Percentiles rank a stretch among this genome's conserved stretches.
Evolutionary conservation across 53 echinoderm and acorn worm species (phyloP).

Genomic region (Crossaster papposus): DNA sequence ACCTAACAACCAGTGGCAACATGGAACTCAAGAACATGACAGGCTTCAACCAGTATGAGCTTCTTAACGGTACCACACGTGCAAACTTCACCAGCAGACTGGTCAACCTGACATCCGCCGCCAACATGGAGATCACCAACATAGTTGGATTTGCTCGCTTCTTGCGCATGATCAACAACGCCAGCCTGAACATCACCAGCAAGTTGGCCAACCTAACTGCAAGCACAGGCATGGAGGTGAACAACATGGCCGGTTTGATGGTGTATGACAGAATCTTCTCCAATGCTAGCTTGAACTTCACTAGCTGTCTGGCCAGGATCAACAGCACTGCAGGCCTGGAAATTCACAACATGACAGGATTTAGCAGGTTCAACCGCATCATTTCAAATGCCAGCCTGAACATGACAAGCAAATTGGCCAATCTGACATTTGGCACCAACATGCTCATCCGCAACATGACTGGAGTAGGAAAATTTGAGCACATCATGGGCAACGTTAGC

Average conservation of each 20-base stretch:
- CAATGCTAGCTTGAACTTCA: slow-evolving; percentile 54
- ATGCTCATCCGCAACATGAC: slow-evolving; percentile 43
- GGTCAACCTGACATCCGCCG: slow-evolving; percentile 61
- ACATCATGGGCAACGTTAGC: slow-evolving; percentile 54
- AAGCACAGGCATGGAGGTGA: slow-evolving; percentile 48
- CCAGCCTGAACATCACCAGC: slow-evolving; percentile 62
- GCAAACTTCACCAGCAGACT: slow-evolving; percentile 61
- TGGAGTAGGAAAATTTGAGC: slow-evolving; percentile 46
- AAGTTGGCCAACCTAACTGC: slow-evolving; percentile 64
- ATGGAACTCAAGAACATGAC: slow-evolving; percentile 69
- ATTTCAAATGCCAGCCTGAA: slow-evolving; percentile 37
- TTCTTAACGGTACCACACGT: slow-evolving; percentile 64
- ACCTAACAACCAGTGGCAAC: slow-evolving; percentile 60
- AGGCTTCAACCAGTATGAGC: slow-evolving; percentile 45
- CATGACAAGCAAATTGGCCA: slow-evolving; percentile 39
- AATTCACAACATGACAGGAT: slow-evolving; percentile 59
- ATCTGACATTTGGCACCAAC: slow-evolving; percentile 31
- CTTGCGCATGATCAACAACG: slow-evolving; percentile 53
- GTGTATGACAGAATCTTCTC: slow-evolving; percentile 53
- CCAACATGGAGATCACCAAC: slow-evolving; percentile 67
- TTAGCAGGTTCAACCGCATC: slow-evolving; percentile 53
- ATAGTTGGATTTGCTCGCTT: slow-evolving; percentile 65
- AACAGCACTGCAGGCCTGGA: slow-evolving; percentile 46
- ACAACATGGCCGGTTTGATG: slow-evolving; percentile 68
- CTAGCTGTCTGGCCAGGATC: slow-evolving; percentile 15